Evolutionary conservation across 2,113 vertebrate species (phyloP), one percentile per base, ranked within the genome.

Genomic region (Caranx ignobilis): DNA sequence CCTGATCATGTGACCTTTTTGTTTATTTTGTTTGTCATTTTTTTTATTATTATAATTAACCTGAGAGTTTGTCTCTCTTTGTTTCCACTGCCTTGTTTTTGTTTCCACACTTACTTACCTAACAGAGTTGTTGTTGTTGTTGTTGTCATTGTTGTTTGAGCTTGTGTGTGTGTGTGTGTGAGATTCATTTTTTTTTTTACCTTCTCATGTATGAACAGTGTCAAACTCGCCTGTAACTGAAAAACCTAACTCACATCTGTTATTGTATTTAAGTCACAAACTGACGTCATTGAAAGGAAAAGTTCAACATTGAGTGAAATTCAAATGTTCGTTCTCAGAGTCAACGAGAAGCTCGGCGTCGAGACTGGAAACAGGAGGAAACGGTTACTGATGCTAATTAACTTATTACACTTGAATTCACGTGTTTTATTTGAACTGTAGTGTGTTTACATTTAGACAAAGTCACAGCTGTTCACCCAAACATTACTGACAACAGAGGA

Each of bases 21-120:
- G n/a, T 69, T 87, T 70, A 75, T 73, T 79, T 75, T 67, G 7
- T 65, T 64, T 74, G 50, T 74, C 43, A 6, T 45, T 75, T 73
- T 73, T 70, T 37, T 69, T 66, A 56, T 37, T 26, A 21, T 54
- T 54, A 11, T 41, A 26, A 52, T 76, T 75, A n/a, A 59, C 67
- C 68, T 6, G 41, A 72, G 13, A 41, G 67, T 21, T 16, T 71
- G 15, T n/a, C 13, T 80, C 52, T 77, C 15, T 13, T n/a, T 71
- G 11, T 37, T 37, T 75, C 48, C 60, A 83, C 84, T 76, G 88
- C 90, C 88, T 91, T 85, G 26, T 69, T 85, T 35, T 66, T 71
- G 1, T 31, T 41, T 35, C 43, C 35, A 32, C 31, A 10, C 2
- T 61, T 45, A 66, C 10, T 63, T 45, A 79, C 21, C 13, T 59